Conservation (phyloP, 2,797 vertebrate genomes). For the Gadopsis bispinosus region DNA sequence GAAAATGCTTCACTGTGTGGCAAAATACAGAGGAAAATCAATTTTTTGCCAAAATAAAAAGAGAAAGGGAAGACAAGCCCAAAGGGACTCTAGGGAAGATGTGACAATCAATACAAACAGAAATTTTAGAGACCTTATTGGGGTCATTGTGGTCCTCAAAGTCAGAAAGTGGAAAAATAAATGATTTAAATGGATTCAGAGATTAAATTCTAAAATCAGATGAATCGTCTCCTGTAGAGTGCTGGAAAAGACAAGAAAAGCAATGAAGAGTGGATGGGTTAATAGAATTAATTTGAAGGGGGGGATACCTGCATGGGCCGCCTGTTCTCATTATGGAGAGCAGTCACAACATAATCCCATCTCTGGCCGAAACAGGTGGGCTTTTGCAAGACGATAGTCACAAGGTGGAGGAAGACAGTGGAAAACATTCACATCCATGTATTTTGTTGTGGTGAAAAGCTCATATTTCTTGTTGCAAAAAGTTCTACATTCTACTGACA, state of each 20-base stretch:
- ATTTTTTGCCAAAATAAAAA: background rate
- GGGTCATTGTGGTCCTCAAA: constrained; percentile 17
- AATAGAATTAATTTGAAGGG: constrained; percentile 36
- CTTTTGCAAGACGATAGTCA: constrained; percentile 7
- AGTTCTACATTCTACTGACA: background rate
- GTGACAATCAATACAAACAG: constrained; percentile 10
- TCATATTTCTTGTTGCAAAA: background rate
- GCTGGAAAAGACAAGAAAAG: constrained; percentile 42
- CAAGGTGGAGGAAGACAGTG: constrained; percentile 5
- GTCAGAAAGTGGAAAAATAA: constrained; percentile 10
- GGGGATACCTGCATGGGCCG: constrained; percentile 50
- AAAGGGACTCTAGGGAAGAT: background rate
- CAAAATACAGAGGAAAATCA: constrained; percentile 18
- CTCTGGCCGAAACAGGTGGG: constrained; percentile 89
- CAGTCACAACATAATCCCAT: constrained; percentile 83
- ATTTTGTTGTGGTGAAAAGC: background rate
- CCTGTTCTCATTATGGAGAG: constrained; percentile 89
- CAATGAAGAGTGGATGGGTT: constrained; percentile 67
- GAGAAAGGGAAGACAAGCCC: background rate
- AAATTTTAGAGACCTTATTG: constrained; percentile 18
- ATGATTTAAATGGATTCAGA: constrained; percentile 57
- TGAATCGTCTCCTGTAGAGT: constrained; percentile 37
- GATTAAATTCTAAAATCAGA: constrained; percentile 52
- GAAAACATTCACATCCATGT: background rate
- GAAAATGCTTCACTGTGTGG: background rate